These are phyloP conservation scores for Neostethus bicornis DNA, from an alignment of 2,797 vertebrate species.

Conservation along the genomic window DNA sequence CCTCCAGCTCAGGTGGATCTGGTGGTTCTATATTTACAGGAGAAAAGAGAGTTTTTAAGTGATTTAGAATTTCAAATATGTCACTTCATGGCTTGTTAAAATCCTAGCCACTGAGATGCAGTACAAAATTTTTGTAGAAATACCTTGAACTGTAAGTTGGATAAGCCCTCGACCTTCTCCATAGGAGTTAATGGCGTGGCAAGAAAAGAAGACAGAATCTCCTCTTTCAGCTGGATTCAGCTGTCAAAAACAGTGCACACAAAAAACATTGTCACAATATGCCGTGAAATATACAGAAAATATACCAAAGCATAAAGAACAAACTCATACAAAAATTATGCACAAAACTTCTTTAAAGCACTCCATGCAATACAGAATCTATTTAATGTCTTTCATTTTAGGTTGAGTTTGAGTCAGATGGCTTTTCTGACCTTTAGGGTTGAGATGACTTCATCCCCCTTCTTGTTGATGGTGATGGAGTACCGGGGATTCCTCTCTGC, in stretches of 20 bases:
- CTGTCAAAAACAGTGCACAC: conserved; percentile 66
- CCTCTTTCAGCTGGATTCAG: conserved; percentile 95
- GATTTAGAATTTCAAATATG: neutral
- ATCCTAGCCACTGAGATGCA: neutral
- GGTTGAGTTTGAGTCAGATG: conserved; percentile 2
- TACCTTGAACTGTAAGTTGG: conserved; percentile 98
- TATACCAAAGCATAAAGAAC: neutral
- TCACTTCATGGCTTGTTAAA: neutral
- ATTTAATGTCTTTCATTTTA: neutral
- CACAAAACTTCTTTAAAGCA: neutral
- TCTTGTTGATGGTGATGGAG: conserved; percentile 93
- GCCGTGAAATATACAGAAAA: neutral
- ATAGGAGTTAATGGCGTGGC: conserved; percentile 97
- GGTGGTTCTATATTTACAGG: conserved; percentile 86
- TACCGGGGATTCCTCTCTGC: conserved; percentile 95
- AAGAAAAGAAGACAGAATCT: conserved; percentile 98
- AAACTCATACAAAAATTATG: no score
- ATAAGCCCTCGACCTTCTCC: conserved; percentile 96
- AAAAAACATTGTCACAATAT: conserved; percentile 5
- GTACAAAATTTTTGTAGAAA: neutral
- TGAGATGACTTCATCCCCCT: conserved; percentile 94
- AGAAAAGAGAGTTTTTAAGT: neutral
- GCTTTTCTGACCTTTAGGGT: conserved; percentile 87
- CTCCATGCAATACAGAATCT: neutral
- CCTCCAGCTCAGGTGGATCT: conserved; percentile 94